Evolutionary conservation across 2,888 invertebrate genomes (phyloP).

Genomic region (Ophraella communa): DNA sequence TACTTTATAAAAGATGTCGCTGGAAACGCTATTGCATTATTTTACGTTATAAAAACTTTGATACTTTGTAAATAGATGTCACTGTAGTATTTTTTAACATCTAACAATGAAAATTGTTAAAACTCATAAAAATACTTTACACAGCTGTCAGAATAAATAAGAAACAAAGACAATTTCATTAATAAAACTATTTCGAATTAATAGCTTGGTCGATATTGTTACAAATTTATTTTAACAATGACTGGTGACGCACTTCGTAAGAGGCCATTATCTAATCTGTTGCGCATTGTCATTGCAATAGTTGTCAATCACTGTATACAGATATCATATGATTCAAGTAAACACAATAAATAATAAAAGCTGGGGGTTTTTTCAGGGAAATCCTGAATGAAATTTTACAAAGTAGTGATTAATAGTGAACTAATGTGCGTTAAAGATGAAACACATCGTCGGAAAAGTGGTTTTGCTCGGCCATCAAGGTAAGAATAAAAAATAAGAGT

Average conservation of each 20-base stretch:
- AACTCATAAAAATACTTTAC: too few relatives aligned
- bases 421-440: constrained; percentile 63
- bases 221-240: too few relatives aligned
- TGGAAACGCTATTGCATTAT: too few relatives aligned
- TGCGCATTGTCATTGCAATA: background rate
- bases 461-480: constrained; percentile 74
- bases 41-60: too few relatives aligned
- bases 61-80: too few relatives aligned
- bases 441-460: constrained; percentile 81
- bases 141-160: too few relatives aligned
- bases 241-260: too few relatives aligned
- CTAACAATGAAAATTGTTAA: too few relatives aligned
- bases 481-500: constrained; percentile 25
- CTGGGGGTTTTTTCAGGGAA: constrained; percentile 1
- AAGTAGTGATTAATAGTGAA: background rate
- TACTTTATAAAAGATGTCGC: background rate
- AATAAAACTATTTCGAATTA: too few relatives aligned
- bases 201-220: too few relatives aligned
- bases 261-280: background rate
- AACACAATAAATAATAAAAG: background rate
- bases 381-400: constrained; percentile 12
- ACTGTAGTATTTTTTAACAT: too few relatives aligned
- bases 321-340: constrained; percentile 8
- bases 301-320: background rate
- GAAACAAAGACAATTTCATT: too few relatives aligned